Evolutionary conservation across 2,113 vertebrate species (phyloP).

Genomic region (Meles meles): DNA sequence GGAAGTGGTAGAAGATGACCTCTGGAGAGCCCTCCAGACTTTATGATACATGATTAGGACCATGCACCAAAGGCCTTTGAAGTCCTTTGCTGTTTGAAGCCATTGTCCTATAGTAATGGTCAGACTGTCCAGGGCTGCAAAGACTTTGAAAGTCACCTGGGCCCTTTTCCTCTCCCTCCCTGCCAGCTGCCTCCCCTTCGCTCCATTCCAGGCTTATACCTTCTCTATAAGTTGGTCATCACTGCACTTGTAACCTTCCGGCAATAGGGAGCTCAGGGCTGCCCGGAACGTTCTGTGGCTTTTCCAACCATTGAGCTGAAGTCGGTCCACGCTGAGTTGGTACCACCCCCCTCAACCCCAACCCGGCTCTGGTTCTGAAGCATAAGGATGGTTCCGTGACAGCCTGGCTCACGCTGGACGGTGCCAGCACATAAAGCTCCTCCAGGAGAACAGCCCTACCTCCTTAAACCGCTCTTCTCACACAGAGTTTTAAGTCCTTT

Average conservation of each 20-base stretch:
- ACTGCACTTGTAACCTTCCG: not conserved
- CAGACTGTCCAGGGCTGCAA: not conserved
- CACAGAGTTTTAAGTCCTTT: not conserved
- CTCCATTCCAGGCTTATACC: not conserved
- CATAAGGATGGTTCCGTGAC: not conserved
- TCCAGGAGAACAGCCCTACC: not conserved
- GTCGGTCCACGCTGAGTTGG: not conserved
- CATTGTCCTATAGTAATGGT: not conserved
- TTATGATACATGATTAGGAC: not conserved
- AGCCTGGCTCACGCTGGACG: not conserved
- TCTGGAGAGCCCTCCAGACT: not conserved
- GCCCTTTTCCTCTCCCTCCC: not conserved
- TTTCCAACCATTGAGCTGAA: not conserved
- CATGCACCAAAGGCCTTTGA: not conserved
- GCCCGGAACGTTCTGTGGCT: not conserved
- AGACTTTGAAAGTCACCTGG: not conserved
- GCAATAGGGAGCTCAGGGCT: not conserved
- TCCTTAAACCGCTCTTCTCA: not conserved
- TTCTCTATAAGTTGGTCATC: not conserved
- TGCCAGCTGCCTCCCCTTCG: not conserved
- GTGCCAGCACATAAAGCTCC: not conserved
- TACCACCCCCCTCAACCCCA: too few species aligned
- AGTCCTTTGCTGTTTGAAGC: not conserved
- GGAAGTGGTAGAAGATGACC: not conserved
- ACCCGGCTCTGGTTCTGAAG: not conserved